Base-by-base conservation (phyloP, 2,113 vertebrate genomes). In the Murina feae region DNA sequence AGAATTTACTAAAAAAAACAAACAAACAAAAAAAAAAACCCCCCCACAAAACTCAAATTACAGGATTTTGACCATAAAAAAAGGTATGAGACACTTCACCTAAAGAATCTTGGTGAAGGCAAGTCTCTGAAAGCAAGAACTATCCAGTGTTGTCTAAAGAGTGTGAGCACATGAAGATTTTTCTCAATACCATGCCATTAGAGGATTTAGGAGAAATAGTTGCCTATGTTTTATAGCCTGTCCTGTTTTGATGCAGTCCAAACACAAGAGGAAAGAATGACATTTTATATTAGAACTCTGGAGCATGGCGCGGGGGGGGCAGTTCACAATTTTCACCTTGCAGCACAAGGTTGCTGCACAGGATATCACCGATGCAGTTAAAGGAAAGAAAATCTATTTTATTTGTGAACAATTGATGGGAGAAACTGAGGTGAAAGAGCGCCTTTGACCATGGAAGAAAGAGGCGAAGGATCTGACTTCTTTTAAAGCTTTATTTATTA, bases 151-250 rank as follows among this genome's bases (percentile, higher is more conserved):
- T 98, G 98, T 69, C 91, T 98, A 97, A 98, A 93, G 96, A 95
- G 97, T 98, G 96, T 93, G 98, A 98, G 98, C 97, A 98, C 98
- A 98, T 98, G 95, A 79, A 94, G 0, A 94, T 93, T 94, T 96
- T 96, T 96, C 97, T 97, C 94, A 97, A 94, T 93, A 97, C 97
- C 84, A 93, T 96, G 96, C 96, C 91, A 84, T 97, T 98, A 97
- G 92, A 95, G 97, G 97, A 97, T 98, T 95, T 96, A 96, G 97
- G 95, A 97, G 58, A 96, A 98, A 96, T 97, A 98, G 97, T 97
- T 97, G 96, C 96, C 9, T 98, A 97, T 98, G 97, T 98, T 98
- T 98, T 98, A 91, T 98, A 98, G 96, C 96, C 97, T 97, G 96
- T 98, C 96, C 96, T 97, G 94, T 97, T 97, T 9, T 92, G 97